Evolutionary conservation across 2,888 invertebrate species (phyloP), one percentile per base, ranked within the genome.

Genomic region (Drosophila maculinotata): DNA sequence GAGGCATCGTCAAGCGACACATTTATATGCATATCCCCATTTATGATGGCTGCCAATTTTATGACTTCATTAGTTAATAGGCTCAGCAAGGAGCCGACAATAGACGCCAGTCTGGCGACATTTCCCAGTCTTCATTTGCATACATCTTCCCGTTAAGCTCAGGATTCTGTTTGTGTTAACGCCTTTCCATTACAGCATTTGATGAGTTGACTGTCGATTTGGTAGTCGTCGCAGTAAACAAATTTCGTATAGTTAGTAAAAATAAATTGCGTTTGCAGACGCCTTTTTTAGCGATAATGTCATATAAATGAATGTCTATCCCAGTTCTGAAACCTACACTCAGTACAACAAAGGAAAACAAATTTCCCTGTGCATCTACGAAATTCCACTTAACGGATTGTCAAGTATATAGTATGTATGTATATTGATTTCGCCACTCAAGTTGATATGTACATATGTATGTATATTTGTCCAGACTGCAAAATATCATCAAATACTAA

Each of bases 51-150:
- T 72, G 60, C 69, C 72, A 76, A 69, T 79, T 79, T 79, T 57
- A 79, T 73, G 77, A 85, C 73, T 70, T 76, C 63, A 82, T 82
- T 76, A 69, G 82, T 70, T 60, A 76, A 73, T 76, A 73, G 78
- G 59, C 60, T 45, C 63, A 44, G n/a, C n/a, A n/a, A n/a, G 51
- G 35, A 65, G 53, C 45, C 44, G 31, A 47, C 45, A 26, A n/a
- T 20, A 14, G 53, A 31, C 72, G 72, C 71, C 76, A 66, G 71
- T 17, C 76, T 71, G 73, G 76, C 73, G 73, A 33, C 42, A 57
- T 26, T 26, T 15, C 48, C 30, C 60, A 20, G 17, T 39, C 45
- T 15, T 25, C 45, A 47, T 68, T 47, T 53, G 23, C 36, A 30
- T 42, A 30, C 47, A 44, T 63, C 42, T 53, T 4, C 7, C 25